phyloP scores from a whole-genome alignment of 1,140 invertebrate genomes.

The Carposina sasakii region DNA sequence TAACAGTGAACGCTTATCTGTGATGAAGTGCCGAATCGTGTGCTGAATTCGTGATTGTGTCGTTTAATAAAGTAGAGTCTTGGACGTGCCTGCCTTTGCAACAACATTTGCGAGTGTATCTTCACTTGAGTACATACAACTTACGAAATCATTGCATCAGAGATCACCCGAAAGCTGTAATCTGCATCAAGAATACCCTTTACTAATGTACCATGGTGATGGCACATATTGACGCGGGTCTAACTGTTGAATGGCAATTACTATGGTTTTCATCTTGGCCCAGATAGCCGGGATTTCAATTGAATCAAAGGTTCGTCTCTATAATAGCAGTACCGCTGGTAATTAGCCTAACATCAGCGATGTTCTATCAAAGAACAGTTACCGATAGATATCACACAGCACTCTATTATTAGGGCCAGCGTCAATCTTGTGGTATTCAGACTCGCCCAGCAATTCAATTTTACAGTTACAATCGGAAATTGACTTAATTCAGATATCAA shows the following conservation, averaged over 20 bases:
- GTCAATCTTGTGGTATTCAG: slow-evolving; percentile 20
- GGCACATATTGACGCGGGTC: no score
- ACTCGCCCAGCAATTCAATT: slow-evolving; percentile 25
- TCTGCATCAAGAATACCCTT: no score
- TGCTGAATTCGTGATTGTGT: slow-evolving; percentile 53
- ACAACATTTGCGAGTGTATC: slow-evolving; percentile 45
- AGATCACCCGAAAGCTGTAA: no score
- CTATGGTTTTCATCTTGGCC: no score
- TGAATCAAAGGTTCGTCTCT: slow-evolving; percentile 7
- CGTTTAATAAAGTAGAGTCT: slow-evolving; percentile 51
- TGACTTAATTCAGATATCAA: slow-evolving; percentile 2
- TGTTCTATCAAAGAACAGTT: slow-evolving; percentile 44
- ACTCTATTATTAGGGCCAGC: slow-evolving; percentile 38
- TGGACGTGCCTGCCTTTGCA: slow-evolving; percentile 31
- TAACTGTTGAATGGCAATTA: no score
- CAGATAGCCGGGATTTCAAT: slow-evolving; percentile 15
- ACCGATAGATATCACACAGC: slow-evolving; percentile 38
- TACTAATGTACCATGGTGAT: no score
- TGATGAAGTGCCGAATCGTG: slow-evolving; percentile 53
- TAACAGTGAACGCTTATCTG: slow-evolving; percentile 39
- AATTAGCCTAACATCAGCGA: slow-evolving; percentile 26
- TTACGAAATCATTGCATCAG: slow-evolving; percentile 47
- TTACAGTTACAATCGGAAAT: slow-evolving; percentile 32
- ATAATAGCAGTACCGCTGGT: slow-evolving; percentile 24
- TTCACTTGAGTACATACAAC: slow-evolving; percentile 36